These are phyloP conservation scores for Ceratothoa steindachneri DNA, from an alignment of 2,888 invertebrate genomes.

Conservation along the genomic window DNA sequence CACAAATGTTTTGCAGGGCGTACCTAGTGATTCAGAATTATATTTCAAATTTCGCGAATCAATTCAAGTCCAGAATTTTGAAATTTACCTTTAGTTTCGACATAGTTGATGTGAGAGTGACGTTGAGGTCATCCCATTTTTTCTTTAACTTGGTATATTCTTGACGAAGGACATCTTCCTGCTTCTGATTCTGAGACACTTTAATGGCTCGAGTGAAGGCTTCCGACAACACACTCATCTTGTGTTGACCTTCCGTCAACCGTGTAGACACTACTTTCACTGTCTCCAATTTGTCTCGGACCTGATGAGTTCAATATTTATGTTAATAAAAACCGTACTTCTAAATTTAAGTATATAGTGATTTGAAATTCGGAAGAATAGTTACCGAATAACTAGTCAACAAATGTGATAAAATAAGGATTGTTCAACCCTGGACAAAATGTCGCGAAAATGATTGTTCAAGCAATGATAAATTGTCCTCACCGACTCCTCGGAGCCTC, in stretches of 20 bases:
- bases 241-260: conserved; percentile 64
- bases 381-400: too few relatives aligned
- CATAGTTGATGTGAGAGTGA: conserved; percentile 79
- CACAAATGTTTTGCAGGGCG: too few relatives aligned
- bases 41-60: too few relatives aligned
- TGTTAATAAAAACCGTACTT: too few relatives aligned
- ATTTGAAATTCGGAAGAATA: too few relatives aligned
- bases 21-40: too few relatives aligned
- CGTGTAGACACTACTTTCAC: conserved; percentile 52
- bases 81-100: conserved; percentile 73
- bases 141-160: conserved; percentile 73
- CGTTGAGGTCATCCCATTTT: conserved; percentile 84
- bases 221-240: conserved; percentile 75
- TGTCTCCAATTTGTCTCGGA: conserved; percentile 44
- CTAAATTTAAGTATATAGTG: not conserved
- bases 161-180: conserved; percentile 71
- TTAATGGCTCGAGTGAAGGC: conserved; percentile 79
- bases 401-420: too few relatives aligned
- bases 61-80: too few relatives aligned
- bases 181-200: conserved; percentile 61
- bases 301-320: conserved; percentile 49
- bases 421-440: too few relatives aligned
- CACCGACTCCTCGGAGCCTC: conserved; percentile 62
- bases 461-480: too few relatives aligned
- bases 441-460: too few relatives aligned